Evolutionary conservation across 1,140 invertebrate genomes (phyloP), one percentile per base, ranked within the genome.

Genomic region (Leptinotarsa lineolata): DNA sequence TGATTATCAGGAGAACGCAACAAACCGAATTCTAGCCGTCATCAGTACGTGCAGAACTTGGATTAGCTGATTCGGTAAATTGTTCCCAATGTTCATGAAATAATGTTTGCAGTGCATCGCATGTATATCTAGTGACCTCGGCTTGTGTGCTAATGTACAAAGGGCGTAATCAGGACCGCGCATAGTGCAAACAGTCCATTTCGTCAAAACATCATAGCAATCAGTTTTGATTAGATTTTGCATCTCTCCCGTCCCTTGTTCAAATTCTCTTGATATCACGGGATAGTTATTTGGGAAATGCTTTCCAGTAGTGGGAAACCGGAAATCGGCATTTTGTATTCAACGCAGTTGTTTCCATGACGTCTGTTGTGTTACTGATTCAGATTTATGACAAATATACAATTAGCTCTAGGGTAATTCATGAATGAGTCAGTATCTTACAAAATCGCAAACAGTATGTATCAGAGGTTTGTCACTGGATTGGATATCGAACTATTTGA

Each of bases 211-310:
- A 81, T 78, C 79, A 80, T 81, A 79, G 81, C 79, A 81, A 82
- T 82, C 79, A 80, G 76, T 81, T 81, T 81, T 81, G 81, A 82
- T 82, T 82, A 81, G 81, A 81, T 82, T 82, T 82, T 74, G 71
- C 21, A 16, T 15, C 45, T 21, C 65, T 24, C 70, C 44, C 59
- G 18, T 4, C 60, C 68, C 54, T 44, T 24, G 18, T 66, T 66
- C 64, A 30, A 66, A 66, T 44, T 66, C 64, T 66, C 30, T 66
- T 30, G 22, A 66, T 66, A 66, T 66, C 39, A 46, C 39, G 48
- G n/a, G n/a, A 54, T 54, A 54, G 4, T 8, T 54, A 3, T 54
- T 18, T 5, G 48, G 48, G 48, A 54, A 24, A 64, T 64, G 61
- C 20, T 20, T 64, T 20, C 18, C 21, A 16, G 61, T 64, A 1